Conservation (phyloP, 1,140 invertebrate species). For the Hypothenemus hampei region DNA sequence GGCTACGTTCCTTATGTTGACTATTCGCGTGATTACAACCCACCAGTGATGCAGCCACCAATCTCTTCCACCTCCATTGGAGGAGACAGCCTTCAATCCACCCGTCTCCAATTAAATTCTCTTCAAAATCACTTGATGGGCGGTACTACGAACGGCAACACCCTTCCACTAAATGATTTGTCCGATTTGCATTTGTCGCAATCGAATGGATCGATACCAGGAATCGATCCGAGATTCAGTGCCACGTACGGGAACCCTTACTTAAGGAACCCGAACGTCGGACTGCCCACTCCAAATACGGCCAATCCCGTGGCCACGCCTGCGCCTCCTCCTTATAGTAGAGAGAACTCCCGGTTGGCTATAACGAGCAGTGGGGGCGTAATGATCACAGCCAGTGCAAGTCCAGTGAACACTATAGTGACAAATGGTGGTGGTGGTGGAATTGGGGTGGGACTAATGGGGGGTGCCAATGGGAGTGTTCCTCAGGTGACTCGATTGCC, state of each 20-base stretch:
- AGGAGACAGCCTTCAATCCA: constrained; percentile 49
- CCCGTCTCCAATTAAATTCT: constrained; percentile 43
- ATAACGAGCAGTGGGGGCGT: constrained; percentile 33
- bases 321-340: constrained; percentile 65
- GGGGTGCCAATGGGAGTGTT: constrained; percentile 47
- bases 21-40: constrained; percentile 77
- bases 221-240: constrained; percentile 77
- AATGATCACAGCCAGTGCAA: constrained; percentile 43
- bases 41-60: constrained; percentile 53
- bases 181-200: constrained; percentile 45
- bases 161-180: constrained; percentile 40
- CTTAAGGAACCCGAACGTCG: constrained; percentile 56
- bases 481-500: constrained; percentile 49
- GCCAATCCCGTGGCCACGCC: constrained; percentile 73
- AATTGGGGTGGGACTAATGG: too few relatives aligned
- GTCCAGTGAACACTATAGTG: constrained; percentile 39
- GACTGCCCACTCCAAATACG: constrained; percentile 52
- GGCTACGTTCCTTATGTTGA: constrained; percentile 87
- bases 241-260: constrained; percentile 84
- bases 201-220: constrained; percentile 51
- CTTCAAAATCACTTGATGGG: constrained; percentile 43
- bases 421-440: constrained; percentile 37
- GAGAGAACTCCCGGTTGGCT: constrained; percentile 40
- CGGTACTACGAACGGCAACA: constrained; percentile 30
- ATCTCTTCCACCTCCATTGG: constrained; percentile 45